Evolutionary conservation across 2,888 invertebrate species (phyloP), one percentile per base, ranked within the genome.

Genomic region (Linnaemya vulpina): DNA sequence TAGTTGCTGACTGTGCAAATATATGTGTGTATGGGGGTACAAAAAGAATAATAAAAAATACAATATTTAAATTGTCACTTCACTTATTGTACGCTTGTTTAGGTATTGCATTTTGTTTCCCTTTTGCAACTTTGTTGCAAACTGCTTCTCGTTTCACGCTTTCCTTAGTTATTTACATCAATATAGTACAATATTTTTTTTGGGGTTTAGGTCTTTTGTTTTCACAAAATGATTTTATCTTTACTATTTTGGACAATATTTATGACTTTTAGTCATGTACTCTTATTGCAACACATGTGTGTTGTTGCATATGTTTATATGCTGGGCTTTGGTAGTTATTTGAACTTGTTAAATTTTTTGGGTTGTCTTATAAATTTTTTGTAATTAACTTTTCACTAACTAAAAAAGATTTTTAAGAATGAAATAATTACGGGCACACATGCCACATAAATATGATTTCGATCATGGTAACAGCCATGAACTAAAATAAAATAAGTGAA

Each of bases 231-330:
- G 80, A 86, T 80, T 62, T 73, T 83, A 83, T 80, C 80, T 79
- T 49, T 9, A 63, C 67, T 76, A 82, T 78, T 83, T 85, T 74
- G 74, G 40, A n/a, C 63, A 65, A 76, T 70, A 82, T 85, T 85
- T 85, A 85, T 85, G 82, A 82, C 62, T 78, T 78, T 78, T 85
- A 78, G 82, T 74, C 84, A 85, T 82, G 85, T 82, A 78, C 67
- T 65, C 65, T 35, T 30, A 51, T 62, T 62, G 30, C 40, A 62
- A 71, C 65, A 71, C 68, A 60, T 46, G 58, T 70, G 53, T 53
- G 63, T 20, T 25, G 30, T 13, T 71, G 60, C 30, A 2, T 73
- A 40, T 40, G 22, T 13, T 11, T 43, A 25, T 58, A 55, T 22
- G 68, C 38, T 58, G 40, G 13, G 15, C n/a, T 35, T 55, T 51